phyloP scores from a whole-genome alignment of 2,113 vertebrate species.

The Thunnus maccoyii region DNA sequence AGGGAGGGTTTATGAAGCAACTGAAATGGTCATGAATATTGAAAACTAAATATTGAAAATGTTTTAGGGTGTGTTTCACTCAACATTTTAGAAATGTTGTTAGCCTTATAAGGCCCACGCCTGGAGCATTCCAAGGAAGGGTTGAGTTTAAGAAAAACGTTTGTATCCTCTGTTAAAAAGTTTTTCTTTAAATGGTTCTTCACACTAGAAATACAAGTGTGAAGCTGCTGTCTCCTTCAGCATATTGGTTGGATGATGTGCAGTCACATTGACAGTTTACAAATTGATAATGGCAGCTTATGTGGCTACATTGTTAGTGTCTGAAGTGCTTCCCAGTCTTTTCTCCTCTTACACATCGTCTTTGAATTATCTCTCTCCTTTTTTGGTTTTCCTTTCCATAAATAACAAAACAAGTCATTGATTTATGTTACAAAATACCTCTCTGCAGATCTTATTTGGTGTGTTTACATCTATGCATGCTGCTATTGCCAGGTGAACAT shows the following conservation, averaged over 20 bases:
- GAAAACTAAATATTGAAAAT: slow-evolving; percentile 2
- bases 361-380: not conserved
- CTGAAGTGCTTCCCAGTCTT: slow-evolving; percentile 21
- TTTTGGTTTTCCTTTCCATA: not conserved
- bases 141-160: slow-evolving; percentile 18
- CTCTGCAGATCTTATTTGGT: not conserved
- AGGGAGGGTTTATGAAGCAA: not conserved
- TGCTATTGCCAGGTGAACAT: not conserved
- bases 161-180: not conserved
- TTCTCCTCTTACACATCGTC: not conserved
- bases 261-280: not conserved
- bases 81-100: not conserved
- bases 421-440: not conserved
- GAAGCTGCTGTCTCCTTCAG: not conserved
- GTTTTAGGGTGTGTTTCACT: no score
- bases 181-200: slow-evolving; percentile 7
- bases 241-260: not conserved
- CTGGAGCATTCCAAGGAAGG: slow-evolving; percentile 43
- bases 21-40: not conserved
- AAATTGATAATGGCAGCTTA: not conserved
- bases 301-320: not conserved
- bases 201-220: not conserved
- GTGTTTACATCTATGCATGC: not conserved
- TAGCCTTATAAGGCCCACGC: not conserved
- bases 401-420: not conserved